These are phyloP conservation scores for Xiphophorus birchmanni DNA, from an alignment of 2,797 vertebrate genomes.

Conservation along the genomic window DNA sequence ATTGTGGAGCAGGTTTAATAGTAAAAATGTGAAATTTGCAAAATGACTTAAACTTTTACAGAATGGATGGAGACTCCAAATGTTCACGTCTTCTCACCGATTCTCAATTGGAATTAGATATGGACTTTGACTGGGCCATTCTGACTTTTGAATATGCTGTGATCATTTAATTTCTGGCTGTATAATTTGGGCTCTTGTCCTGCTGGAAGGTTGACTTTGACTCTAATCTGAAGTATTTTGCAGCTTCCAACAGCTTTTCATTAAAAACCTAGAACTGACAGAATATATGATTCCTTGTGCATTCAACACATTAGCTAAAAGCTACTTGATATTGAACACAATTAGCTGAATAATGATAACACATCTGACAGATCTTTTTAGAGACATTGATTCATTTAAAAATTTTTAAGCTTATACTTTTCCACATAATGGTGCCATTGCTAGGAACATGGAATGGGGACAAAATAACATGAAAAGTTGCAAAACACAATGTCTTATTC, in stretches of 20 bases:
- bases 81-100: not conserved
- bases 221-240: not conserved
- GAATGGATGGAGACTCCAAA: not conserved
- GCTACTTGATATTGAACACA: not conserved
- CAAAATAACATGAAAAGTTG: not conserved
- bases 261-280: not conserved
- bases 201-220: not conserved
- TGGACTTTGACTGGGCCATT: not conserved
- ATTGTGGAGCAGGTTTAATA: not conserved
- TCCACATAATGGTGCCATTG: not conserved
- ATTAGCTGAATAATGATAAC: not conserved
- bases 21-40: not conserved
- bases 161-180: not conserved
- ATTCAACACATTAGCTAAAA: not conserved
- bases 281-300: not conserved
- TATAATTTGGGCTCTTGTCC: not conserved
- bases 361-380: not conserved
- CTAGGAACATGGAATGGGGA: not conserved
- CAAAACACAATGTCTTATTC: not conserved
- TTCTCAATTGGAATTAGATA: not conserved
- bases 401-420: not conserved
- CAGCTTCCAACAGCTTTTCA: not conserved
- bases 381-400: not conserved
- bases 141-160: not conserved
- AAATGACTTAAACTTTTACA: not conserved